phyloP scores from a whole-genome alignment of 2,113 vertebrate genomes.

The Rallus limicola region DNA sequence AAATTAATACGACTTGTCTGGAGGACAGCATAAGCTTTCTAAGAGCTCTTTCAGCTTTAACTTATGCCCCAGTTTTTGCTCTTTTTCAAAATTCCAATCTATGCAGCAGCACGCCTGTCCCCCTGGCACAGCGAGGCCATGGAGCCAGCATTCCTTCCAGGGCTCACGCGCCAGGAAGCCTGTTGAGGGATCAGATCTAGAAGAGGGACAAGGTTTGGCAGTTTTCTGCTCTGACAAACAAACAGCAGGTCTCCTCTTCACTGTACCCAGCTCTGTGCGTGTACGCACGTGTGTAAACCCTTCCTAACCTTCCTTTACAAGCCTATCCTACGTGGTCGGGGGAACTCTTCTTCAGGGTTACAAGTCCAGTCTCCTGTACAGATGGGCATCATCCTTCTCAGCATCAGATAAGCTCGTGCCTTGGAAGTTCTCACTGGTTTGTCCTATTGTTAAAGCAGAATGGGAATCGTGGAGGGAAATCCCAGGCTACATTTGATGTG shows the following conservation, averaged over 20 bases:
- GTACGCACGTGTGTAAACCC: rapidly evolving
- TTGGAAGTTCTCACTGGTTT: not conserved
- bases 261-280: not conserved
- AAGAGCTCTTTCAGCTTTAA: slow-evolving; percentile 48
- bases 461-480: not conserved
- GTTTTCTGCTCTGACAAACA: not conserved
- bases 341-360: not conserved
- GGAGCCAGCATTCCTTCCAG: not conserved
- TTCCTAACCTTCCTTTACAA: not conserved
- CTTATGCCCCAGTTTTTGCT: not conserved
- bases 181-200: not conserved
- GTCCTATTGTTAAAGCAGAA: not conserved
- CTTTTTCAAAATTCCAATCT: not conserved
- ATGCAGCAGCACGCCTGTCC: not conserved
- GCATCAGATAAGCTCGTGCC: not conserved
- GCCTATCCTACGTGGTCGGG: not conserved
- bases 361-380: not conserved
- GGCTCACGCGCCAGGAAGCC: not conserved
- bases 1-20: slow-evolving; percentile 50
- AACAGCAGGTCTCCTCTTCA: not conserved
- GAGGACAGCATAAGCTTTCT: slow-evolving; percentile 10
- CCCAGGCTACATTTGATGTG: not conserved
- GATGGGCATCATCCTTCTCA: not conserved
- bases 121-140: not conserved
- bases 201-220: not conserved